Evolutionary conservation across 2,113 vertebrate genomes (phyloP).

Genomic region (Oryctolagus cuniculus): DNA sequence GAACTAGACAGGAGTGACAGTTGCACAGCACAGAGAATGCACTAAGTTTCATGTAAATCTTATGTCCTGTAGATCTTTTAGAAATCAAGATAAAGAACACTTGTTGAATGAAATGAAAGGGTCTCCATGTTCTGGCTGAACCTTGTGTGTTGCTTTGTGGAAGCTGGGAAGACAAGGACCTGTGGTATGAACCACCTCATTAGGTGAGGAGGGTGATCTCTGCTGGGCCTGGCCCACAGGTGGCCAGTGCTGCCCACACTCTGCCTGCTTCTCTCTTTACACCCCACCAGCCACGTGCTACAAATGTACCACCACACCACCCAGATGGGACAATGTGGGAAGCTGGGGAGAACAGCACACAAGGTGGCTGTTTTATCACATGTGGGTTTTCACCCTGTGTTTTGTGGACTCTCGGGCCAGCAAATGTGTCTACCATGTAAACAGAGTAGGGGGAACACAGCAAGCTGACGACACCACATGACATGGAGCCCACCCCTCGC

Average conservation of each 20-base stretch:
- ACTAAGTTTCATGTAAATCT: too few species aligned
- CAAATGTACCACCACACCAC: fast-evolving
- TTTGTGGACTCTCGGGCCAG: background rate
- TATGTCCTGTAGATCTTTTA: too few species aligned
- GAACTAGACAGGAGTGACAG: background rate
- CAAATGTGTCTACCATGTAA: background rate
- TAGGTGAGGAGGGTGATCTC: too few species aligned
- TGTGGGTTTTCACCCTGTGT: too few species aligned
- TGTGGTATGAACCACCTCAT: too few species aligned
- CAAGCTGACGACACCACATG: background rate
- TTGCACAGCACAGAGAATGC: background rate
- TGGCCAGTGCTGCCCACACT: background rate
- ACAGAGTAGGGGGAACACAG: fast-evolving
- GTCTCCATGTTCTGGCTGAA: background rate
- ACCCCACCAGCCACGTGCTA: fast-evolving
- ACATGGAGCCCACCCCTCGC: background rate
- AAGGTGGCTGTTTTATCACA: fast-evolving
- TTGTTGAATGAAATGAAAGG: background rate
- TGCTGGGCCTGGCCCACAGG: fast-evolving
- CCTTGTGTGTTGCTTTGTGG: background rate
- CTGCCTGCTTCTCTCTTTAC: too few species aligned
- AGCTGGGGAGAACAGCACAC: fast-evolving
- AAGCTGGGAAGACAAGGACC: background rate
- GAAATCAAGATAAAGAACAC: background rate
- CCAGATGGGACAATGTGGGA: background rate